Evolutionary conservation across 2,888 invertebrate genomes (phyloP), one percentile per base, ranked within the genome.

Genomic region (Sympetrum striolatum): DNA sequence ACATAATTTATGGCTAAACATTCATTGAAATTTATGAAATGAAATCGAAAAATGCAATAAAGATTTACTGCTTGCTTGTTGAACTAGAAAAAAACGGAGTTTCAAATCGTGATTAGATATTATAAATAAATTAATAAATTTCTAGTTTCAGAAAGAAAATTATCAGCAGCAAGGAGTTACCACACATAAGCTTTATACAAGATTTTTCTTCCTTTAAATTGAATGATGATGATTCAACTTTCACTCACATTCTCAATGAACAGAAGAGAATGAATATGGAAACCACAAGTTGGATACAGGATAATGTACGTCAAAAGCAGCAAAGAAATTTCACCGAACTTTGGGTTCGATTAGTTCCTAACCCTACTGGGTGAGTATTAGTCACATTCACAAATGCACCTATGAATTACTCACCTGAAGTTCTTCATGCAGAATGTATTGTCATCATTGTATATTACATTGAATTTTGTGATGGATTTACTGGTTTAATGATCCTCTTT

Each of bases 211-310:
- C 31, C 86, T 37, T 58, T 86, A 60, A 14, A 64, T 64, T 37
- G 35, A 25, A 86, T 86, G 60, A 18, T 60, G 86, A 86, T 60
- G 86, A 86, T 86, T 58, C 86, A 37, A 60, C 37, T 18, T 35
- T 86, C 39, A 58, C 86, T 37, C 86, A 86, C 35, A 86, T 86
- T 22, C 31, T 86, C 0, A 86, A 86, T 37, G 86, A 86, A 60
- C 86, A 86, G 37, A 86, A 86, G 60, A 86, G 37, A n/a, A 86
- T 58, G 58, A 86, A 86, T 86, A 60, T 60, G n/a, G 58, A 86
- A 37, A 86, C 86, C 14, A 64, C 86, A 8, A 86, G 86, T 37
- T 86, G 86, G 86, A 86, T 60, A 18, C 86, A 37, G 39, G 37
- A 60, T 37, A 86, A 86, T 60, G n/a, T 31, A 12, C 86, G 58